Evolutionary conservation across 2,888 invertebrate genomes (phyloP).

Genomic region (Leptinotarsa haldemani): DNA sequence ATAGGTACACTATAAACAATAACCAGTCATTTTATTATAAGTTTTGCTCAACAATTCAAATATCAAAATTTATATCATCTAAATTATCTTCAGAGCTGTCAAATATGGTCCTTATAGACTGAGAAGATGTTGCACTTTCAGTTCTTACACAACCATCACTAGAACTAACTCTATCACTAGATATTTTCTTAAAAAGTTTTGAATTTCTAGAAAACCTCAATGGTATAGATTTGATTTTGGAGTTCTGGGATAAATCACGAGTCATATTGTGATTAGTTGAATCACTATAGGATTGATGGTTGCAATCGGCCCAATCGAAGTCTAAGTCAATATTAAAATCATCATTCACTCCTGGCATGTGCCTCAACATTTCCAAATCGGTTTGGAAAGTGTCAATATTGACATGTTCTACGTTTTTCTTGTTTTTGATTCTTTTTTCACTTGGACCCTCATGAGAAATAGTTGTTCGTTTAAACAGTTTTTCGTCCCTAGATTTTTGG

Average conservation of each 20-base stretch:
- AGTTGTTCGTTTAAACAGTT: neutral
- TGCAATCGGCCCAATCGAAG: slow-evolving; percentile 54
- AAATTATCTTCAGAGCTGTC: slow-evolving; percentile 10
- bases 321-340: slow-evolving; percentile 58
- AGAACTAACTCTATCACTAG: neutral
- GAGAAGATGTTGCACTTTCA: neutral
- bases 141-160: neutral
- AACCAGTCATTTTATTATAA: neutral
- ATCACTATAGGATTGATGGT: neutral
- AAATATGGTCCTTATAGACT: neutral
- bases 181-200: neutral
- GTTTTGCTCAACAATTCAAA: neutral
- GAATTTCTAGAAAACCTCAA: slow-evolving; percentile 3
- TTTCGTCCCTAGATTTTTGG: neutral
- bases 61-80: slow-evolving; percentile 6
- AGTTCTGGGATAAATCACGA: neutral
- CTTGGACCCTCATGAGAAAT: neutral
- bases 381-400: slow-evolving; percentile 33
- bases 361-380: slow-evolving; percentile 51
- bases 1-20: neutral
- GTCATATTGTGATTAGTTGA: neutral
- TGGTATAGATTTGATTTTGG: neutral
- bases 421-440: neutral
- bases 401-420: neutral
- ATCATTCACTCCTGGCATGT: slow-evolving; percentile 55